Evolutionary conservation across 2,113 vertebrate species (phyloP), one percentile per base, ranked within the genome.

Genomic region (Brachionichthys hirsutus): DNA sequence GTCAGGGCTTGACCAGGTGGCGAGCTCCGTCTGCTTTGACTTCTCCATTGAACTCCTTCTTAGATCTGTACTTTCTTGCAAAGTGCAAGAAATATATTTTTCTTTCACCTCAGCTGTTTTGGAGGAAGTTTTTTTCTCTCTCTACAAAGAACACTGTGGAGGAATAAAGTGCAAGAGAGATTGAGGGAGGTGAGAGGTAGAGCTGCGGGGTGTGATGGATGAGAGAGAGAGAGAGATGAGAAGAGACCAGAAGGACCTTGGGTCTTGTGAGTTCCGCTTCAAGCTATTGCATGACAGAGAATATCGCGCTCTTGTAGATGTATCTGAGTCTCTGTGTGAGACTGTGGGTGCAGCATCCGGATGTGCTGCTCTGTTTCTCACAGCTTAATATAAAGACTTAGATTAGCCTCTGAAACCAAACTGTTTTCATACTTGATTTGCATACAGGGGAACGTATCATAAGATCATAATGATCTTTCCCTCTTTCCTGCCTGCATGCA

Each of bases 201-300:
- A 78, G 66, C 52, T 66, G 69, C 75, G 72, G 67, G 78, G 72
- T 82, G 73, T 85, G 81, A 87, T 78, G 73, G 81, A 86, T 82
- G 80, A 76, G 70, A 66, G 58, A 74, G 70, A 66, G 58, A 10
- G 54, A 62, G 54, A 61, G 65, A 83, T 56, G 73, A 83, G 78
- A 77, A 67, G 64, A 75, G 71, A 75, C 65, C 74, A 84, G 76
- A 74, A 87, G 74, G 80, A 84, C 86, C 77, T 83, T 81, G 73
- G 70, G 51, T 77, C 63, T 67, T 72, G 61, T 7, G 76, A 78
- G 78, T 67, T 80, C 58, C 48, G 66, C 63, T 75, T 78, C 54
- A 63, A 66, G 69, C 73, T 68, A 30, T 18, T 61, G 64, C 61
- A 55, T 75, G 70, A 74, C 30, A 44, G 67, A 72, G 83, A 73